A percentile compares a stretch with the other conserved stretches of the same genome.
Evolutionary conservation across 2,797 vertebrate species (phyloP).

Genomic region (Poeciliopsis turneri): DNA sequence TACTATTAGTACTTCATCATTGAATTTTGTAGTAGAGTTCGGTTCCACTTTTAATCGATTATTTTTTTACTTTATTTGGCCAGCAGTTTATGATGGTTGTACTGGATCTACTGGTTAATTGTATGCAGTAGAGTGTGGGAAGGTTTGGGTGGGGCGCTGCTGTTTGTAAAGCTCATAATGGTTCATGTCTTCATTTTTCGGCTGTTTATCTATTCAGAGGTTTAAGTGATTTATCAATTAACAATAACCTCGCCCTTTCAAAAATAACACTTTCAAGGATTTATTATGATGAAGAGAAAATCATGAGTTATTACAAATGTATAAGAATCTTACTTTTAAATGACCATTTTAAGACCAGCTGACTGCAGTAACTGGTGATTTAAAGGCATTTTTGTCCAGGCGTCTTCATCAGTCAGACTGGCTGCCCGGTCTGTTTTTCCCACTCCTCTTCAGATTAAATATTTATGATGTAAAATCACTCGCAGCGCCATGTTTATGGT

Average conservation of each 20-base stretch:
- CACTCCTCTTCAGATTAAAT: neutral
- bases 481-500: neutral
- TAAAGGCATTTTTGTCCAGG: neutral
- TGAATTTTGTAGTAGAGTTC: too few relatives aligned
- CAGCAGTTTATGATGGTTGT: neutral
- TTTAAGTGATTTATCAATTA: neutral
- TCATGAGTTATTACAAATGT: neutral
- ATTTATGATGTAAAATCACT: neutral
- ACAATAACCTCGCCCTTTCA: neutral
- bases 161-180: neutral
- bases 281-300: neutral
- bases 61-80: neutral
- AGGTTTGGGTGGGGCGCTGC: neutral
- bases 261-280: neutral
- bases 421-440: neutral
- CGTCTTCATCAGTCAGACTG: neutral
- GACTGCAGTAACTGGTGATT: too few relatives aligned
- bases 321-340: neutral
- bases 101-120: constrained; percentile 19
- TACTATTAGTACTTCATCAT: too few relatives aligned
- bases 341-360: too few relatives aligned
- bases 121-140: neutral
- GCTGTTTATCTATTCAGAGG: neutral
- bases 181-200: neutral
- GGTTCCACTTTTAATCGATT: neutral